Percentiles rank a stretch among this genome's conserved stretches.
Conservation (phyloP, 2,113 vertebrate genomes). For the Bujurquina vittata region DNA sequence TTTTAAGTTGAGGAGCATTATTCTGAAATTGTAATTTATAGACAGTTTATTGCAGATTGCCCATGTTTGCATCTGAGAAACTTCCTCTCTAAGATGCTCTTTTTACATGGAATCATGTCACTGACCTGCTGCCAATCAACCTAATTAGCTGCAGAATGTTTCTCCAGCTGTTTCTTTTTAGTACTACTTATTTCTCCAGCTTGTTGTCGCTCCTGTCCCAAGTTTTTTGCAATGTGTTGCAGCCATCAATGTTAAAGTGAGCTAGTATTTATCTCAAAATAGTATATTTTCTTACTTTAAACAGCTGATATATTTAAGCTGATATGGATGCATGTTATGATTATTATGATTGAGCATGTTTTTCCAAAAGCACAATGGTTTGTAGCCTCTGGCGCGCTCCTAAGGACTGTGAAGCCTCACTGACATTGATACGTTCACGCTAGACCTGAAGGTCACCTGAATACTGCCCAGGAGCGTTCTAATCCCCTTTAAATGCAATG, state of each 20-base stretch:
- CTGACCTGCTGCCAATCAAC: background rate
- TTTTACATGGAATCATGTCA: background rate
- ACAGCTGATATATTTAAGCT: background rate
- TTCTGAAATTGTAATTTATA: background rate
- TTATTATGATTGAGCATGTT: background rate
- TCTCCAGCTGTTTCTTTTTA: background rate
- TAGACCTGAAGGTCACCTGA: conserved; percentile 35
- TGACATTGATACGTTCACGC: conserved; percentile 1
- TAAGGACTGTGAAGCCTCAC: background rate
- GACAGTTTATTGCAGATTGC: background rate
- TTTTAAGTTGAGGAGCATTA: background rate
- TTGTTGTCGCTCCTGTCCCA: background rate
- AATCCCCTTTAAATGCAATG: conserved; percentile 39
- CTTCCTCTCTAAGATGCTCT: rapidly evolving
- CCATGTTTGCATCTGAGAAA: background rate
- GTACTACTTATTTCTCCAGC: rapidly evolving
- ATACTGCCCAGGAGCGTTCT: conserved; percentile 16
- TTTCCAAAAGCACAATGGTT: background rate
- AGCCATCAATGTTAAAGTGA: rapidly evolving
- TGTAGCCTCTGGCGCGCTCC: background rate
- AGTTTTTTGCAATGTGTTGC: background rate
- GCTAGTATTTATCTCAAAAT: background rate
- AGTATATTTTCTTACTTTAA: background rate
- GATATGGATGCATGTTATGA: background rate
- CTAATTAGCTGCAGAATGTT: background rate